Percentiles rank a stretch among this genome's conserved stretches.
These are phyloP conservation scores for Stenichneumon culpator DNA, from an alignment of 2,888 invertebrate genomes.

Conservation along the genomic window DNA sequence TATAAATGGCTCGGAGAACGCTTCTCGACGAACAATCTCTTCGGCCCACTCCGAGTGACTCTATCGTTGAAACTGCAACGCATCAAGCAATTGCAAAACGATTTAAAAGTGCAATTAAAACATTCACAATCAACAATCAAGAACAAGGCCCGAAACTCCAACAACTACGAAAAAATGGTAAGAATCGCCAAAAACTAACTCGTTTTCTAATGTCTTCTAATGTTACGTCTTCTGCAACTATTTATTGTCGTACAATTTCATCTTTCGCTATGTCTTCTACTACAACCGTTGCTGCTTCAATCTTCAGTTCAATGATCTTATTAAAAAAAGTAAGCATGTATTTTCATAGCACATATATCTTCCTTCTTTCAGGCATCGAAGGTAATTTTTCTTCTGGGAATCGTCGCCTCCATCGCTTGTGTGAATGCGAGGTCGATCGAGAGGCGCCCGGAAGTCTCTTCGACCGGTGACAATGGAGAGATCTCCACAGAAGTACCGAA, in stretches of 20 bases:
- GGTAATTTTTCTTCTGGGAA: constrained; percentile 36
- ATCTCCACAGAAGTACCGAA: background rate
- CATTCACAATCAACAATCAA: background rate
- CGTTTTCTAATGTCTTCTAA: background rate
- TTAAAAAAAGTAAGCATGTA: too few relatives aligned
- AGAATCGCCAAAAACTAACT: background rate
- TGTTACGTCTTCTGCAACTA: background rate
- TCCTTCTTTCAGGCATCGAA: constrained; percentile 52
- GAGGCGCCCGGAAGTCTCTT: background rate
- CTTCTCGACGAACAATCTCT: constrained; percentile 54
- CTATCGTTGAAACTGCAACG: constrained; percentile 24
- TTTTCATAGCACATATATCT: background rate
- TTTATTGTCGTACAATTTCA: background rate
- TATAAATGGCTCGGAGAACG: constrained; percentile 79
- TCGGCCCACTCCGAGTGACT: constrained; percentile 46
- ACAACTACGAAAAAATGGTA: constrained; percentile 50
- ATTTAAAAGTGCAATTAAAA: too few relatives aligned
- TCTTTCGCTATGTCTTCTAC: background rate
- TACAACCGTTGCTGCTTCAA: background rate
- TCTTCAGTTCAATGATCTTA: background rate
- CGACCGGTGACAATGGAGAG: background rate
- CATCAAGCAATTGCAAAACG: background rate
- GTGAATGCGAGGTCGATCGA: constrained; percentile 46
- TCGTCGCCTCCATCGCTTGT: background rate
- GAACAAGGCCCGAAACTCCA: background rate